Percentiles rank a stretch among this genome's conserved stretches.
Conservation (phyloP, 2,113 vertebrate genomes). For the Chionis minor region DNA sequence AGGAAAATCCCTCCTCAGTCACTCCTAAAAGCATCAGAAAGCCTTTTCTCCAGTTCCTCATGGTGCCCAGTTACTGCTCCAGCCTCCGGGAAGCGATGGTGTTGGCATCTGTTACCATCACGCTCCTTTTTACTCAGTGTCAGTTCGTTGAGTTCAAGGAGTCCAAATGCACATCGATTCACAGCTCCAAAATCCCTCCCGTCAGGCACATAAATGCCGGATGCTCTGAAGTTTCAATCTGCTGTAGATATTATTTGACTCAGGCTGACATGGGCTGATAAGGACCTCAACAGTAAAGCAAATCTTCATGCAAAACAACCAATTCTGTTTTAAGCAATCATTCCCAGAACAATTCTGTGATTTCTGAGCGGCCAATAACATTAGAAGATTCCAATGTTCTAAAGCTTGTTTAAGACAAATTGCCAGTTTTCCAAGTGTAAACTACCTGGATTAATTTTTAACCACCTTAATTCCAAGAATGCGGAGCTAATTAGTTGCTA, state of each 20-base stretch:
- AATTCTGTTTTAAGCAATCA: not conserved
- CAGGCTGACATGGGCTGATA: not conserved
- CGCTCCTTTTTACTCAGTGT: not conserved
- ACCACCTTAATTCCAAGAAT: not conserved
- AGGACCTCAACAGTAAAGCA: not conserved
- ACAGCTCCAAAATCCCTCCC: not conserved
- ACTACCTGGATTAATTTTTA: not conserved
- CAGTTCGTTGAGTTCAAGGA: not conserved
- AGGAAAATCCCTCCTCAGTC: not conserved
- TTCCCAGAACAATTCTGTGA: not conserved
- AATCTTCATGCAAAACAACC: not conserved
- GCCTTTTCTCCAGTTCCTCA: accelerated
- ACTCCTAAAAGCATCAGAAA: not conserved
- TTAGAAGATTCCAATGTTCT: not conserved
- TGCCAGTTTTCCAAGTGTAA: not conserved
- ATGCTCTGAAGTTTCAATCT: not conserved
- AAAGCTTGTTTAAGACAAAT: not conserved
- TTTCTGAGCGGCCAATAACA: not conserved
- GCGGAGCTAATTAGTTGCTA: not conserved
- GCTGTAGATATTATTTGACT: not conserved
- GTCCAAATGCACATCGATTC: not conserved
- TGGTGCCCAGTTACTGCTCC: not conserved
- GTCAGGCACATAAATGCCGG: not conserved
- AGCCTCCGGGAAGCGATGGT: accelerated
- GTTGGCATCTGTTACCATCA: not conserved